Evolutionary conservation across 2,113 vertebrate genomes (phyloP).

Genomic region (Ptychochromis oligacanthus): DNA sequence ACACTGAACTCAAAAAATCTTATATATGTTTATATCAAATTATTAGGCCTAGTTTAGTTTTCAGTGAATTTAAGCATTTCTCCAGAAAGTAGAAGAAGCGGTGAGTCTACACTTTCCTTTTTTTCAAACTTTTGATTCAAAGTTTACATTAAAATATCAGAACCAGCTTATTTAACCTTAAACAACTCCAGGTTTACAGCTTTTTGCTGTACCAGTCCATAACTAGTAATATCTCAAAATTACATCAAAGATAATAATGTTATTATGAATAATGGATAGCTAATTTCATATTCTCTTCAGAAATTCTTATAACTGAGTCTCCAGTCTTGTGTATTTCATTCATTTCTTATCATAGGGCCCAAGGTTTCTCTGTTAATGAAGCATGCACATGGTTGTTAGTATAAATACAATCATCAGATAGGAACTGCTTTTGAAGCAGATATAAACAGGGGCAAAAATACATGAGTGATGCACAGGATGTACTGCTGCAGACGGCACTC

Average conservation of each 20-base stretch:
- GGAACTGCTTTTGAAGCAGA: too few species aligned
- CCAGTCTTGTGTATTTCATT: background rate
- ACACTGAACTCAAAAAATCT: background rate
- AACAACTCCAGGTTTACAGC: background rate
- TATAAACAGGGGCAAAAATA: background rate
- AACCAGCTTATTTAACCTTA: background rate
- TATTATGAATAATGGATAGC: fast-evolving
- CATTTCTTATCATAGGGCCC: too few species aligned
- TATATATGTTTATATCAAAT: background rate
- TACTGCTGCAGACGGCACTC: too few species aligned
- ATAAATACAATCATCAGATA: background rate
- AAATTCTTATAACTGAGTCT: background rate
- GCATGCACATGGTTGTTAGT: fast-evolving
- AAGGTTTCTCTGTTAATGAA: background rate
- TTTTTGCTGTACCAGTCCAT: background rate
- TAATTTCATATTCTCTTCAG: fast-evolving
- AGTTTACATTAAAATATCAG: too few species aligned
- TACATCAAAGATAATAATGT: fast-evolving
- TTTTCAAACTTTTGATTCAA: background rate
- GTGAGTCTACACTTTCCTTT: background rate
- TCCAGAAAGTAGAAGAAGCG: background rate
- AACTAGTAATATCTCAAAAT: background rate
- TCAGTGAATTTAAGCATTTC: too few species aligned
- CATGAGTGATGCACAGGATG: background rate
- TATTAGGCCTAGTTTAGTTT: background rate